Base-by-base conservation (phyloP, 1,140 invertebrate species). In the Bicyclus anynana region DNA sequence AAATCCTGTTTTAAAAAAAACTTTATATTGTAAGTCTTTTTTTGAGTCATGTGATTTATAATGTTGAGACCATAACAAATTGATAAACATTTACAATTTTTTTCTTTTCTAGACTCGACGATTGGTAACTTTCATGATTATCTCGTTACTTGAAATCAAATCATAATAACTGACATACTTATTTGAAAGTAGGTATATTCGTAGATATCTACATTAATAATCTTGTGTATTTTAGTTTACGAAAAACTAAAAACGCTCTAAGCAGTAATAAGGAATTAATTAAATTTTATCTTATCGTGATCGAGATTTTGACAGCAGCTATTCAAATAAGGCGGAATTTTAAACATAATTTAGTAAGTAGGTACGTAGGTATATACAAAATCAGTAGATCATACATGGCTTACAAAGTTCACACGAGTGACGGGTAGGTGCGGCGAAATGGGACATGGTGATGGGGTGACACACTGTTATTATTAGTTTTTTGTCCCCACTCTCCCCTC, bases 391-490 rank as follows among this genome's bases (percentile, higher is more conserved):
- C 72, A 74, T 78, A 82, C 69, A 83, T 80, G 77, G 77, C 72
- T 71, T 59, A 66, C 72, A 56, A 59, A 69, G 71, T 74, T 80
- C 72, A 77, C 70, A 72, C 69, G 69, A 65, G 55, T 69, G 72
- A 72, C 61, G 72, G 67, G 76, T 75, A 80, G 80, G 72, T 74
- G 74, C 72, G 72, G 71, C 69, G 48, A 62, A 62, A 65, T 74
- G 72, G 74, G 66, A 77, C 63, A 69, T 67, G 55, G 69, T 82
- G 77, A 83, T 84, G 77, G 82, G 79, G 82, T 84, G 80, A 81
- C 76, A 78, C 77, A 59, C 71, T 76, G 84, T 84, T 87, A 87
- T 87, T 87, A 86, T 87, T 87, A 87, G 84, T 87, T 86, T 86
- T 85, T 84, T 82, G 74, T 77, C 74, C 80, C 80, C 78, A 73